phyloP scores from a whole-genome alignment of 2,113 vertebrate species.

The Perca flavescens region DNA sequence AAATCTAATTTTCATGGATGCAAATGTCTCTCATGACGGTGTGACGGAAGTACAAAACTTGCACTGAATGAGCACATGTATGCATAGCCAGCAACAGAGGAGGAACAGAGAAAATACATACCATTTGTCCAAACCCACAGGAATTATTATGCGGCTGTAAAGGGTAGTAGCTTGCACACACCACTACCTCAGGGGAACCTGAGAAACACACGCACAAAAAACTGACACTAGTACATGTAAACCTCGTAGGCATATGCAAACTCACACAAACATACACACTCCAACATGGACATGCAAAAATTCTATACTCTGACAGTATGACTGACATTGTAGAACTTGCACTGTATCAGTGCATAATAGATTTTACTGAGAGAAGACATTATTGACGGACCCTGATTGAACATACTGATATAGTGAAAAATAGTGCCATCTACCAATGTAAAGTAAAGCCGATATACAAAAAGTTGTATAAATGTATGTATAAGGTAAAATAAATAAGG shows the following conservation, averaged over 20 bases:
- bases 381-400: background rate
- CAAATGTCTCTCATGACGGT: background rate
- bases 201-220: constrained; percentile 34
- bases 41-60: constrained; percentile 6
- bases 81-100: background rate
- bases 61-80: background rate
- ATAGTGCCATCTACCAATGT: background rate
- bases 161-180: constrained; percentile 87
- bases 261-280: constrained; percentile 10
- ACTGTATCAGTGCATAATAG: background rate
- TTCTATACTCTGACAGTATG: background rate
- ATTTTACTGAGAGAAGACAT: background rate
- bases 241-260: background rate
- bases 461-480: background rate
- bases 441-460: background rate
- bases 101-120: constrained; percentile 63
- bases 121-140: constrained; percentile 86
- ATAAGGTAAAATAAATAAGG: constrained; percentile 48
- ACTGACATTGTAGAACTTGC: background rate
- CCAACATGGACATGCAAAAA: background rate
- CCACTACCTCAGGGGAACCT: constrained; percentile 76
- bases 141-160: constrained; percentile 85
- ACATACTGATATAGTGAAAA: background rate
- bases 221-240: background rate
- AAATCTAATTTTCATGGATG: constrained; percentile 22